Percentiles rank a stretch among this genome's conserved stretches.
Conservation (phyloP, 2,113 vertebrate species). For the Hassar affinis region DNA sequence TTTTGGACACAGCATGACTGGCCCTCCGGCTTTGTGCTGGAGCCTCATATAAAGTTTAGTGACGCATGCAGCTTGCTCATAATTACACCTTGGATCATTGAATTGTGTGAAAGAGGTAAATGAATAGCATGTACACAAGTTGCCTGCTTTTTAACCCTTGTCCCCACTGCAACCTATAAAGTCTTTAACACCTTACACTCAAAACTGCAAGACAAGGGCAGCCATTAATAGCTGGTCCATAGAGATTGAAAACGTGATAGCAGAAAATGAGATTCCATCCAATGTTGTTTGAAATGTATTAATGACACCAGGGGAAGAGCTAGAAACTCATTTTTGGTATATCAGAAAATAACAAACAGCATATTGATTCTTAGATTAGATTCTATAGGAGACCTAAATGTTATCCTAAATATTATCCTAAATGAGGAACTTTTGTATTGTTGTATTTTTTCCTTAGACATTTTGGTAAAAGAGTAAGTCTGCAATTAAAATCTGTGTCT, state of each 20-base stretch:
- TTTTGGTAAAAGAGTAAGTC: neutral
- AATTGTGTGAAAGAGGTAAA: slow-evolving; percentile 41
- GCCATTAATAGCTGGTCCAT: neutral
- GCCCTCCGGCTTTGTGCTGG: slow-evolving; percentile 15
- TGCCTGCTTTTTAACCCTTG: slow-evolving; percentile 15
- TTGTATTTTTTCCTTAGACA: neutral
- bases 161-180: neutral
- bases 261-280: neutral
- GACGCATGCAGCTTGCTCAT: slow-evolving; percentile 52
- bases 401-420: neutral
- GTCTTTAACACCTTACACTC: slow-evolving; percentile 5
- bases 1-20: neutral
- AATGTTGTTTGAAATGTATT: neutral
- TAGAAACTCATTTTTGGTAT: neutral
- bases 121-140: slow-evolving; percentile 25
- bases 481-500: neutral
- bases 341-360: neutral
- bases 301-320: neutral
- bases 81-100: slow-evolving; percentile 54
- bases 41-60: slow-evolving; percentile 55
- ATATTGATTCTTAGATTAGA: neutral
- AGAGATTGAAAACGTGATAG: slow-evolving; percentile 6
- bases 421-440: neutral
- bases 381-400: neutral
- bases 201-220: slow-evolving; percentile 16